Conservation (phyloP, 2,888 invertebrate genomes). For the Machimus atricapillus region DNA sequence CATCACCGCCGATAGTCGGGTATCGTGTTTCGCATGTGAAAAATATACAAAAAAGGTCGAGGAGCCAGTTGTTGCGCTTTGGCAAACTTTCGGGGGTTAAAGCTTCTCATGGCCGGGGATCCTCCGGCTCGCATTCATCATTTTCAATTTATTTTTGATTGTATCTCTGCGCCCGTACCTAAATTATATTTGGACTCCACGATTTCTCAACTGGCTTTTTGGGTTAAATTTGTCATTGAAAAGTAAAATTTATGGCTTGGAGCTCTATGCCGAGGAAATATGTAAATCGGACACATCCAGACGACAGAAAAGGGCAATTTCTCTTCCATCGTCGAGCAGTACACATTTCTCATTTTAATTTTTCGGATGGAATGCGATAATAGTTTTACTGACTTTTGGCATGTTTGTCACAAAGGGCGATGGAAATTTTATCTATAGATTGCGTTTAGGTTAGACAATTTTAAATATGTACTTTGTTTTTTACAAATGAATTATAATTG, state of each 20-base stretch:
- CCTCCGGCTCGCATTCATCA: neutral
- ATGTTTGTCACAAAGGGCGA: neutral
- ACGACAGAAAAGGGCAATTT: neutral
- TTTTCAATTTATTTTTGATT: conserved; percentile 11
- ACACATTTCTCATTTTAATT: neutral
- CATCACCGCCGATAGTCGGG: neutral
- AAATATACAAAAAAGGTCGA: neutral
- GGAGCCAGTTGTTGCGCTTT: conserved; percentile 6
- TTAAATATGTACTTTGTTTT: neutral
- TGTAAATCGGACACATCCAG: neutral
- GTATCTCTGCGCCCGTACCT: neutral
- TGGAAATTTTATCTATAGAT: neutral
- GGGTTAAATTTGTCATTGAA: neutral
- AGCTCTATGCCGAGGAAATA: neutral
- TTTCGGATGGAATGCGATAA: neutral
- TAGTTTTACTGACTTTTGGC: neutral
- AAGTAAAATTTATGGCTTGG: neutral
- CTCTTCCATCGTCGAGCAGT: neutral
- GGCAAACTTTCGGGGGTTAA: conserved; percentile 6
- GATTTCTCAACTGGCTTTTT: neutral
- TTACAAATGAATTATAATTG: no score
- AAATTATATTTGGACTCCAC: neutral
- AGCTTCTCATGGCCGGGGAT: neutral
- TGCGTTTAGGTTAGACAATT: neutral
- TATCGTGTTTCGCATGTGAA: neutral